These are phyloP conservation scores for Hyles euphorbiae DNA, from an alignment of 1,140 invertebrate genomes.

Conservation along the genomic window DNA sequence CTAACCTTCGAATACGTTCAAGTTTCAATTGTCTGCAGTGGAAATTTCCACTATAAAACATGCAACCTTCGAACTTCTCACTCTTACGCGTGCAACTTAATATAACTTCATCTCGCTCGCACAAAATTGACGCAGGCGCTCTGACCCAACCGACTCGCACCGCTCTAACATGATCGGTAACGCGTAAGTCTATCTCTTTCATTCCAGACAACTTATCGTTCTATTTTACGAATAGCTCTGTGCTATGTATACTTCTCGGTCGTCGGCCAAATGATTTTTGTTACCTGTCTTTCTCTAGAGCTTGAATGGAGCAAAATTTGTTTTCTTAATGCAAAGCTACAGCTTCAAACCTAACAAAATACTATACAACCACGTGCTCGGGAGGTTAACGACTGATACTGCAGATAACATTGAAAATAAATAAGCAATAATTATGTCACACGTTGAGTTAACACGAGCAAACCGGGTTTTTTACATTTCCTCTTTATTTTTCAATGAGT, in stretches of 20 bases:
- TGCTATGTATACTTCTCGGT: conserved; percentile 75
- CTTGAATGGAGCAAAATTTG: conserved; percentile 71
- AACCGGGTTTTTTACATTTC: conserved; percentile 10
- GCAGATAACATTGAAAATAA: conserved; percentile 66
- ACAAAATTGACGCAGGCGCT: conserved; percentile 64
- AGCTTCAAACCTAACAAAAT: conserved; percentile 72
- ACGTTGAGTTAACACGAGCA: not conserved
- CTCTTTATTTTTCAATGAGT: conserved; percentile 1
- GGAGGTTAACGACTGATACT: conserved; percentile 70
- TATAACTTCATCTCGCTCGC: conserved; percentile 45
- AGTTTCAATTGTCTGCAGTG: conserved; percentile 71
- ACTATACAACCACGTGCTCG: conserved; percentile 64
- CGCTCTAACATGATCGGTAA: conserved; percentile 31
- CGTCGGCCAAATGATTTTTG: conserved; percentile 71
- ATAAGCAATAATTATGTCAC: conserved; percentile 52
- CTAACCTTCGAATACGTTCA: conserved; percentile 45
- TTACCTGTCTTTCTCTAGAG: conserved; percentile 74
- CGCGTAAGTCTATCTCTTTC: conserved; percentile 47
- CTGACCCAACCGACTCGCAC: conserved; percentile 55
- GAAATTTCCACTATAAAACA: conserved; percentile 72
- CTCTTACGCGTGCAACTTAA: conserved; percentile 33
- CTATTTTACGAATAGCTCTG: conserved; percentile 74
- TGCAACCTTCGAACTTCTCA: conserved; percentile 53
- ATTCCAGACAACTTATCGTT: conserved; percentile 48
- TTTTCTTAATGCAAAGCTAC: conserved; percentile 69